phyloP scores from a whole-genome alignment of 1,140 invertebrate species.

The Paralvinella palmiformis region DNA sequence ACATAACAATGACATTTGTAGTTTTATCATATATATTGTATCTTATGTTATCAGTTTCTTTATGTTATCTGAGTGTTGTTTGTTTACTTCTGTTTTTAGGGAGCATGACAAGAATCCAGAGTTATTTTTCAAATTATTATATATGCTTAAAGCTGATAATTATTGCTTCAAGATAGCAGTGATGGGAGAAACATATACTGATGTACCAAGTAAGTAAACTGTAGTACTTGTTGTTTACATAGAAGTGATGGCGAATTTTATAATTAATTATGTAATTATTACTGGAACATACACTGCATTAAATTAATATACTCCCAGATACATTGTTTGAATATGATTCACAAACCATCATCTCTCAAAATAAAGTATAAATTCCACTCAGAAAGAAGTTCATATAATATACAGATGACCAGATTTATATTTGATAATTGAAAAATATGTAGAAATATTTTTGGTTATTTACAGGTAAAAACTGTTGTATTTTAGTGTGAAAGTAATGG shows the following conservation, averaged over 20 bases:
- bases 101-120: conserved; percentile 74
- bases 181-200: conserved; percentile 57
- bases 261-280: background rate
- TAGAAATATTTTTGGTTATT: too few species aligned
- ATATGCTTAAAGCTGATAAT: conserved; percentile 54
- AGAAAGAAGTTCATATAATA: too few species aligned
- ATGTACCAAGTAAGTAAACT: conserved; percentile 55
- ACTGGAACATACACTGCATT: background rate
- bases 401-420: too few species aligned
- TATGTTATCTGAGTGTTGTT: too few species aligned
- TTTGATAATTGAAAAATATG: too few species aligned
- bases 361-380: too few species aligned
- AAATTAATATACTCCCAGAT: background rate
- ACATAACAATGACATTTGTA: background rate
- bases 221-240: too few species aligned
- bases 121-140: conserved; percentile 58
- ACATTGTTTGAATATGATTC: background rate
- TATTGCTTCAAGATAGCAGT: conserved; percentile 61
- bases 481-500: too few species aligned
- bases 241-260: too few species aligned
- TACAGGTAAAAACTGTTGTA: too few species aligned
- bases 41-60: conserved; percentile 16
- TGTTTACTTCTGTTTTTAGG: too few species aligned
- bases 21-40: background rate
- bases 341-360: too few species aligned